phyloP scores from a whole-genome alignment of 2,797 vertebrate species.

The Sebastes nivosus region DNA sequence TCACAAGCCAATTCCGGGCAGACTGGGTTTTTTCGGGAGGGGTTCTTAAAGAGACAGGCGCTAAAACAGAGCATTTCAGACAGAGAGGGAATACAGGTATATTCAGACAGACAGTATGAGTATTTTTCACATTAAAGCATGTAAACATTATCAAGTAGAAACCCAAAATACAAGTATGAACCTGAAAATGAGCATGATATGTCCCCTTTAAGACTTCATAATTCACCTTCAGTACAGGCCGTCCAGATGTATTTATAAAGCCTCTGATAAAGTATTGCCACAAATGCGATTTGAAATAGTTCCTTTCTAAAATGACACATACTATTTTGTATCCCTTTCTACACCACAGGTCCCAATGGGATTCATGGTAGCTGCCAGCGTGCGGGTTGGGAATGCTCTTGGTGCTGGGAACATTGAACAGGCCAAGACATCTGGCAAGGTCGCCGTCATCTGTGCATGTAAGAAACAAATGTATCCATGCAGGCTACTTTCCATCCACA shows the following conservation, averaged over 20 bases:
- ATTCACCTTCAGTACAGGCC: background rate
- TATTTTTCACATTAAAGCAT: no score
- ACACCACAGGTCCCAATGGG: background rate
- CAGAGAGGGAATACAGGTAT: no score
- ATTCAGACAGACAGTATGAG: no score
- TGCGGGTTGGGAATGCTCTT: background rate
- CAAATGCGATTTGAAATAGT: no score
- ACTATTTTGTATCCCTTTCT: background rate
- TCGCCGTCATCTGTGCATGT: conserved; percentile 81
- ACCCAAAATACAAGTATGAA: no score
- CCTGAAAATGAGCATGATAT: no score
- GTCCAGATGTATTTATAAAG: background rate
- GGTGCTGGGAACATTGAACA: conserved; percentile 27
- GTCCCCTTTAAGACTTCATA: background rate
- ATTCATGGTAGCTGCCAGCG: background rate
- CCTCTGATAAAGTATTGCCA: no score
- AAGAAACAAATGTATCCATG: conserved; percentile 19
- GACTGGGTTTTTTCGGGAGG: no score
- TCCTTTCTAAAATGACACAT: background rate
- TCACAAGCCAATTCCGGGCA: no score
- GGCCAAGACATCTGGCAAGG: conserved; percentile 80
- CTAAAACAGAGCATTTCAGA: no score
- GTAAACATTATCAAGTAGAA: no score
- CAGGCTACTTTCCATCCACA: background rate
- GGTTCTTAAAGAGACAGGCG: no score